Percentiles rank a stretch among this genome's conserved stretches.
phyloP scores from a whole-genome alignment of 2,113 vertebrate species.

The Erythrolamprus reginae region DNA sequence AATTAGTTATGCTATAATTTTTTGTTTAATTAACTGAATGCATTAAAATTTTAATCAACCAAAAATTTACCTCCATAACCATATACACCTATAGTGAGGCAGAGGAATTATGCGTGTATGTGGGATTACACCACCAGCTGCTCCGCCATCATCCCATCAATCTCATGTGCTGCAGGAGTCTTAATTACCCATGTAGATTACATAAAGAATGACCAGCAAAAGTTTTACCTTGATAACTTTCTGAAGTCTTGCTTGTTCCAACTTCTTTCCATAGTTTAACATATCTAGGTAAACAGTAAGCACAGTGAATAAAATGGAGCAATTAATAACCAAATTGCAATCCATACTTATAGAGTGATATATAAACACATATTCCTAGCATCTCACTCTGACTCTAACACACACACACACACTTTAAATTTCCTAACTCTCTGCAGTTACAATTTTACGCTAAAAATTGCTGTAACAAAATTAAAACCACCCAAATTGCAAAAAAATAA shows the following conservation, averaged over 20 bases:
- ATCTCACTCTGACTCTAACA: not conserved
- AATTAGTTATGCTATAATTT: not conserved
- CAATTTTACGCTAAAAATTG: not conserved
- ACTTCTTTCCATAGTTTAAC: constrained; percentile 64
- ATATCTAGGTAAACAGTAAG: constrained; percentile 61
- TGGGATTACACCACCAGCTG: not conserved
- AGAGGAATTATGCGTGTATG: not conserved
- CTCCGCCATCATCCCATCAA: not conserved
- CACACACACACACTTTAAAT: not conserved
- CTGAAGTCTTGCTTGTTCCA: constrained; percentile 68
- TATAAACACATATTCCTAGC: not conserved
- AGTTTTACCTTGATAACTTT: constrained; percentile 53
- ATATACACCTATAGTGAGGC: not conserved
- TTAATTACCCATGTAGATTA: not conserved
- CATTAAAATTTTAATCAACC: not conserved
- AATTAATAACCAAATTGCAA: not conserved
- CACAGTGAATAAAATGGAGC: constrained; percentile 35
- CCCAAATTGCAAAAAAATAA: not conserved
- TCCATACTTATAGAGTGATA: not conserved
- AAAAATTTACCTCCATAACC: too few species aligned
- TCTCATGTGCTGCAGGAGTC: not conserved
- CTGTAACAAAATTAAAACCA: not conserved
- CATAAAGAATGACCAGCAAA: constrained; percentile 2
- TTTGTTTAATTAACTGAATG: not conserved
- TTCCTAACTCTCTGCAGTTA: not conserved